Conservation (phyloP, 2,797 vertebrate genomes). For the Poecilia picta region DNA sequence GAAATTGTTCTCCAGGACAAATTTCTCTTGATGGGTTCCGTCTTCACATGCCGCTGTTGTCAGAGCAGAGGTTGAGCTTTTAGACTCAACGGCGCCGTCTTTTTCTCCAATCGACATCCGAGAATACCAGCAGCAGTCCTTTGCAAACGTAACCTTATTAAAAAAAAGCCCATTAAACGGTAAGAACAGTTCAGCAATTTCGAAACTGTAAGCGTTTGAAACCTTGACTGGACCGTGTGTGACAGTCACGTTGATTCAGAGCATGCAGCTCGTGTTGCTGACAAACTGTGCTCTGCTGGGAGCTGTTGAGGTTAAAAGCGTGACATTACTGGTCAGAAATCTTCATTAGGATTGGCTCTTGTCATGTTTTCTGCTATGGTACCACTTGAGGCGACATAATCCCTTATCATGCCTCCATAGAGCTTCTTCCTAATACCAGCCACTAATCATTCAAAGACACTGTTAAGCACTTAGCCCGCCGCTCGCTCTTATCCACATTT, state of each 20-base stretch:
- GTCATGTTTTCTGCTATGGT: constrained; percentile 59
- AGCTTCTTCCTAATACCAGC: constrained; percentile 66
- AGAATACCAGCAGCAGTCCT: too few relatives aligned
- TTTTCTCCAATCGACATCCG: too few relatives aligned
- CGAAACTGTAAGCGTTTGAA: neutral
- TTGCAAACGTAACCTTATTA: neutral
- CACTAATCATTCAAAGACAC: constrained; percentile 67
- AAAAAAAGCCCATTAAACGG: neutral
- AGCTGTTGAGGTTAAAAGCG: neutral
- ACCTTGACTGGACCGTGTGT: neutral
- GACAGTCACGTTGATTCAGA: neutral
- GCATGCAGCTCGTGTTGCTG: neutral
- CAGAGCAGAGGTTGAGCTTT: too few relatives aligned
- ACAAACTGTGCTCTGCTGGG: constrained; percentile 1
- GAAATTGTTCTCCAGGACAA: too few relatives aligned
- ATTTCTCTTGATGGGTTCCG: too few relatives aligned
- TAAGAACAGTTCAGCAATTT: neutral
- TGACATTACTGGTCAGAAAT: constrained; percentile 47
- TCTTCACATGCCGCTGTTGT: too few relatives aligned
- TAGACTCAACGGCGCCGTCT: too few relatives aligned
- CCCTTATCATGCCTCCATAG: constrained; percentile 61
- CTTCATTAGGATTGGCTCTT: constrained; percentile 42
- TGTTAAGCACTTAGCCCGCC: constrained; percentile 45
- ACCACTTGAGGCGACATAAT: constrained; percentile 65
- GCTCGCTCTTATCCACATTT: constrained; percentile 52